Evolutionary conservation across 2,797 vertebrate species (phyloP), one percentile per base, ranked within the genome.

Genomic region (Tokudaia tokunoshimensis): DNA sequence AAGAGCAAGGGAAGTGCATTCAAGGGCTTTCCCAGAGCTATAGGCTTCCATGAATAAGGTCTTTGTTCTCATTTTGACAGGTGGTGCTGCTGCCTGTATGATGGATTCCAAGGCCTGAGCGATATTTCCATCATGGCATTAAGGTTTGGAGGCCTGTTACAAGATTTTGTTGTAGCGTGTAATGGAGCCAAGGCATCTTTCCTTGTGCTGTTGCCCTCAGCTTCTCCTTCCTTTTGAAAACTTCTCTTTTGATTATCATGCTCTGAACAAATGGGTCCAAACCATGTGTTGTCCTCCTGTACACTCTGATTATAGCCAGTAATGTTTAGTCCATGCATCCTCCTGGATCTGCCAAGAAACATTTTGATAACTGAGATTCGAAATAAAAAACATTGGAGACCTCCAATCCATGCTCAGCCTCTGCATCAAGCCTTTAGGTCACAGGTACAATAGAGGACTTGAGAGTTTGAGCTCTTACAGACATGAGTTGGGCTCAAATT

Each of bases 181-280:
- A 78, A 67, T 3, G 6, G 57, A 34, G 37, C 6, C 57, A 65
- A 29, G 41, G 2, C 4, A 22, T 15, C 3, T 15, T 17, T 91
- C n/a, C n/a, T 6, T 2, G 17, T 34, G 9, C 12, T 31, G 1
- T 17, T 5, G 7, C 24, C 89, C 50, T 94, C 13, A 50, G 1
- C 20, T 37, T 67, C 57, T 20, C 57, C 37, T 87, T 94, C 31
- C 15, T 81, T 74, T 50, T 22, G 24, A 76, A n/a, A 92, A 2
- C 47, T 92, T 97, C 65, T 72, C 47, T 95, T 85, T 74, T 91
- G 88, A 75, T 47, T 86, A 41, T 67, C 55, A 65, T 24, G 20
- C 6, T 65, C 22, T 26, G 31, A 81, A 76, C 24, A 52, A 4
- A n/a, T 9, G 29, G 47, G 12, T 34, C 8, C 78, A 78, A 78